These are phyloP conservation scores for Pteronura brasiliensis DNA, from an alignment of 2,113 vertebrate species.

Conservation along the genomic window DNA sequence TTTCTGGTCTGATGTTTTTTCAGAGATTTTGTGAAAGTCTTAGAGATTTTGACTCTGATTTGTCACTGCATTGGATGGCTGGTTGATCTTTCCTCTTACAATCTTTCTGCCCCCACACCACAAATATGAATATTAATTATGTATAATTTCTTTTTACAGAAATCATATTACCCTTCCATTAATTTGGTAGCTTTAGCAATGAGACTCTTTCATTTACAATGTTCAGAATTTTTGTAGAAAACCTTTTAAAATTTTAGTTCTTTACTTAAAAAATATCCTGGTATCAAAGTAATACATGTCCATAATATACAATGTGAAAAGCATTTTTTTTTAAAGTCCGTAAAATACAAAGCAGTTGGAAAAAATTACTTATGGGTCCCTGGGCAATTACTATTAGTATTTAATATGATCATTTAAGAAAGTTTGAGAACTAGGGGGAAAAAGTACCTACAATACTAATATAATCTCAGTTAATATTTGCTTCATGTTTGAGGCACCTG, in stretches of 20 bases:
- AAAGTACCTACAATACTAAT: neutral
- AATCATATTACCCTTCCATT: neutral
- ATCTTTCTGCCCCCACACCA: neutral
- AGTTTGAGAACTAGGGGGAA: neutral
- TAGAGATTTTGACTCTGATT: neutral
- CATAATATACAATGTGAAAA: neutral
- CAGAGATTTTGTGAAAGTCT: neutral
- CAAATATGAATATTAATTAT: neutral
- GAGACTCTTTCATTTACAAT: neutral
- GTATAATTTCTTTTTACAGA: neutral
- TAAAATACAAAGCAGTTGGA: neutral
- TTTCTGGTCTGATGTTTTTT: neutral
- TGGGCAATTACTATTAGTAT: neutral
- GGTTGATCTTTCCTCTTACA: neutral
- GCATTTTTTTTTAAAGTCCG: neutral
- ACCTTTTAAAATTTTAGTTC: neutral
- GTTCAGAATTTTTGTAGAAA: neutral
- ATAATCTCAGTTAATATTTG: neutral
- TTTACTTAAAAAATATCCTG: constrained; percentile 10
- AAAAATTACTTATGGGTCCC: neutral
- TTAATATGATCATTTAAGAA: constrained; percentile 10
- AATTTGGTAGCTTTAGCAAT: neutral
- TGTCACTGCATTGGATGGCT: neutral
- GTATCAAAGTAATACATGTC: neutral
- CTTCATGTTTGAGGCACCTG: neutral